Evolutionary conservation across 2,113 vertebrate genomes (phyloP).

Genomic region (Anguilla rostrata): DNA sequence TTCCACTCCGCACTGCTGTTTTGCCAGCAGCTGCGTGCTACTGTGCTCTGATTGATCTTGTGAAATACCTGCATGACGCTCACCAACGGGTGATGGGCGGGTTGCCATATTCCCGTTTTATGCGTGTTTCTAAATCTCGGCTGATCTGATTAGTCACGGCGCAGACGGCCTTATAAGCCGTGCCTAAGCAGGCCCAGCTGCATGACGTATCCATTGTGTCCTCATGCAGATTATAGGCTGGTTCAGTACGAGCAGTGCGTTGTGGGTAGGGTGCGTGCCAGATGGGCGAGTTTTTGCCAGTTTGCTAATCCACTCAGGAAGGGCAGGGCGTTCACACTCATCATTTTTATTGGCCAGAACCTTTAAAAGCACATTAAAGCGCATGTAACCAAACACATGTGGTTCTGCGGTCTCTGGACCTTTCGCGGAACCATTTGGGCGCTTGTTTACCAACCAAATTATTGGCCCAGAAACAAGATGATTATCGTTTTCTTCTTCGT

Average conservation of each 20-base stretch:
- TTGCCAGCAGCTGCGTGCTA: background rate
- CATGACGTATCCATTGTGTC: too few species aligned
- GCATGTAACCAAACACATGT: conserved; percentile 9
- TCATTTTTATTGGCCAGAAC: conserved; percentile 20
- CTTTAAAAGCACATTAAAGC: conserved; percentile 19
- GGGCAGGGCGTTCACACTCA: conserved; percentile 5
- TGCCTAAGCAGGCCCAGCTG: background rate
- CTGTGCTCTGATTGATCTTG: background rate
- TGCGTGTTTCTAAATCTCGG: background rate
- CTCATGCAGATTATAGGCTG: background rate
- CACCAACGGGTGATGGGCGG: background rate
- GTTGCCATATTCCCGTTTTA: too few species aligned
- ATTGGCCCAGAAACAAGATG: background rate
- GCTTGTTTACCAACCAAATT: background rate
- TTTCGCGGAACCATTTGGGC: background rate
- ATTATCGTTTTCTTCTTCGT: background rate
- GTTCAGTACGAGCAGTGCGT: background rate
- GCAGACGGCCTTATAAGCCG: background rate
- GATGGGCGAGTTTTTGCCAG: background rate
- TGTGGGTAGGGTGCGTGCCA: background rate
- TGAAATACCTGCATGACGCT: background rate
- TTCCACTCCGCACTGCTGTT: background rate
- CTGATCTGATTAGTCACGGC: background rate
- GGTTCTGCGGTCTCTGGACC: background rate
- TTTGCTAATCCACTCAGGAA: background rate